Base-by-base conservation (phyloP, 2,888 invertebrate genomes). In the Micropterix aruncella region DNA sequence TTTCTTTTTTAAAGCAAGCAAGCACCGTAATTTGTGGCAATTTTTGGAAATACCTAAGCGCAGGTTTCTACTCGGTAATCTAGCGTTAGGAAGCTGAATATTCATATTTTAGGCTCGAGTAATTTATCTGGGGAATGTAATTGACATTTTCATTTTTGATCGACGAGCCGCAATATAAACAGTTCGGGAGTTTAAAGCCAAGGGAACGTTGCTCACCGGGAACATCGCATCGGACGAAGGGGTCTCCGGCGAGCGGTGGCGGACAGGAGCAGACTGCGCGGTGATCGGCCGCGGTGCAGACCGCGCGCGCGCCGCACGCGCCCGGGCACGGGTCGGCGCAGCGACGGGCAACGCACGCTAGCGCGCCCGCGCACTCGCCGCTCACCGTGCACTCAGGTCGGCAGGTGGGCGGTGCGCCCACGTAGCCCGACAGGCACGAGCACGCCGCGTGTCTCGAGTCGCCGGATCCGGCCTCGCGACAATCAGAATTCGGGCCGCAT, bases 291-390 rank as follows among this genome's bases (percentile, higher is more conserved):
- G 77, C 77, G 27, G 66, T 65, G 58, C 80, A 75, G 44, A 72
- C 55, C 40, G 81, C 74, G 46, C 63, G 60, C 45, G 66, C 54
- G 40, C 80, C 79, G 56, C 81, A 83, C 2, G 79, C 77, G 49
- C 80, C 79, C 38, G 74, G 69, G 53, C 83, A 84, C 1, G 82
- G 81, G 53, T 81, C 74, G 49, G 68, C 67, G 57, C 81, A 82
- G 53, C 68, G 74, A 55, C 75, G 74, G 27, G 65, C 65, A 3
- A 80, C 70, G 54, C 83, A 83, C 4, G 83, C 79, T 47, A 73
- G 63, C 42, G 75, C 70, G 1, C 77, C 74, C 4, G 78, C 63
- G 55, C 86, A 86, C 53, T 84, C 84, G 0, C 79, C 70, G 56
- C 77, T 79, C 41, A 80, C 75, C 2, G 73, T 72, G 56, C 82